These are phyloP conservation scores for Platycnemis pennipes DNA, from an alignment of 2,888 invertebrate species.

Conservation along the genomic window DNA sequence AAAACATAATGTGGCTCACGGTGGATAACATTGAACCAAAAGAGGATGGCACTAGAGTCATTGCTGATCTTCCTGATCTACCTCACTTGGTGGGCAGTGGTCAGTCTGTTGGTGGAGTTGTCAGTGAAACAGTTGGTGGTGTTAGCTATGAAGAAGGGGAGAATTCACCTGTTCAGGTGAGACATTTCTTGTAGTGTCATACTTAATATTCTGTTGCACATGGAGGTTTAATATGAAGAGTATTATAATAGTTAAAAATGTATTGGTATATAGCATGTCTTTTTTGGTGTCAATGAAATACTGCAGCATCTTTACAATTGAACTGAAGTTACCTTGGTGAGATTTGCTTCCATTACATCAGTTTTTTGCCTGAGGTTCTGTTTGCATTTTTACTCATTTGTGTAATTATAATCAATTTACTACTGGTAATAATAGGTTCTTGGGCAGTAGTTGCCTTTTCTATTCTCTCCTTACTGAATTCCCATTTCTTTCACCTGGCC, in stretches of 20 bases:
- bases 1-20: constrained; percentile 98
- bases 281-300: not conserved
- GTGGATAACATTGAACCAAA: constrained; percentile 93
- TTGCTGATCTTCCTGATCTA: constrained; percentile 90
- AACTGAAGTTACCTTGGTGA: not conserved
- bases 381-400: not conserved
- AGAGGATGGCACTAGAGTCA: constrained; percentile 85
- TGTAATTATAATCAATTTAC: too few relatives aligned
- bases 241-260: not conserved
- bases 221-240: not conserved
- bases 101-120: constrained; percentile 97
- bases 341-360: not conserved
- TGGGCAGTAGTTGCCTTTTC: too few relatives aligned
- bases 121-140: constrained; percentile 94
- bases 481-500: too few relatives aligned
- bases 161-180: constrained; percentile 79
- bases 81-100: constrained; percentile 96
- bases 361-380: not conserved
- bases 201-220: not conserved
- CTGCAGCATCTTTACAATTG: not conserved
- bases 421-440: too few relatives aligned
- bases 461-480: too few relatives aligned
- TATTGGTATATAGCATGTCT: not conserved
- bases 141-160: constrained; percentile 80
- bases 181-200: not conserved